Evolutionary conservation across 2,113 vertebrate genomes (phyloP).

Genomic region (Cyprinodon tularosa): DNA sequence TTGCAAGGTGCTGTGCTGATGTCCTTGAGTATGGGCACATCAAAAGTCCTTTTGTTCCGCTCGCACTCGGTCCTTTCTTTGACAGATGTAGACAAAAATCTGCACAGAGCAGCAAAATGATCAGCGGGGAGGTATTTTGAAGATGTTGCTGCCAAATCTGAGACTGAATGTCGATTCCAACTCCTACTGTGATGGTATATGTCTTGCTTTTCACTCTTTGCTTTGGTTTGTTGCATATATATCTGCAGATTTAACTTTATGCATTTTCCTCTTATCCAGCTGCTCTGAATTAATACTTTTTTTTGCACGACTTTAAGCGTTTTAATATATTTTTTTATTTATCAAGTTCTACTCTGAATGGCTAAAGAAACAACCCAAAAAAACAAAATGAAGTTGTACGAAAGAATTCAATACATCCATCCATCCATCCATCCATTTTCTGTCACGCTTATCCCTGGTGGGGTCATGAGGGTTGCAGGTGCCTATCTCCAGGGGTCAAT

Average conservation of each 20-base stretch:
- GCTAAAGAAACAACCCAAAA: no score
- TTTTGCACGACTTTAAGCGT: no score
- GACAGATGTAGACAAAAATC: conserved; percentile 42
- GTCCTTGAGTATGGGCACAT: conserved; percentile 71
- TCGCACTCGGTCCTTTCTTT: conserved; percentile 28
- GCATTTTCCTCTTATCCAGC: not conserved
- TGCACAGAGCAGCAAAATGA: conserved; percentile 55
- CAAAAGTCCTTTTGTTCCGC: conserved; percentile 46
- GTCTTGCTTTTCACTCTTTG: conserved; percentile 1
- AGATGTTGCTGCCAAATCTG: conserved; percentile 45
- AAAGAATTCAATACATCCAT: no score
- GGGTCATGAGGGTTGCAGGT: no score
- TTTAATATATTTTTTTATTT: no score
- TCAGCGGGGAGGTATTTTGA: conserved; percentile 46
- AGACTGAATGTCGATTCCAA: conserved; percentile 32
- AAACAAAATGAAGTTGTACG: no score
- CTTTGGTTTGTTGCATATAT: not conserved
- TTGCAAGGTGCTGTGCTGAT: conserved; percentile 66
- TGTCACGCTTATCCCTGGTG: no score
- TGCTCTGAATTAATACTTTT: no score
- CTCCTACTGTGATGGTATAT: not conserved
- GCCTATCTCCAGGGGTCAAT: no score
- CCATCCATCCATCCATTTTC: no score
- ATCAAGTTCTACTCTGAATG: no score
- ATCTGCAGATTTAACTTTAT: not conserved